Conservation (phyloP, 2,113 vertebrate genomes). For the Neopipo cinnamomea region DNA sequence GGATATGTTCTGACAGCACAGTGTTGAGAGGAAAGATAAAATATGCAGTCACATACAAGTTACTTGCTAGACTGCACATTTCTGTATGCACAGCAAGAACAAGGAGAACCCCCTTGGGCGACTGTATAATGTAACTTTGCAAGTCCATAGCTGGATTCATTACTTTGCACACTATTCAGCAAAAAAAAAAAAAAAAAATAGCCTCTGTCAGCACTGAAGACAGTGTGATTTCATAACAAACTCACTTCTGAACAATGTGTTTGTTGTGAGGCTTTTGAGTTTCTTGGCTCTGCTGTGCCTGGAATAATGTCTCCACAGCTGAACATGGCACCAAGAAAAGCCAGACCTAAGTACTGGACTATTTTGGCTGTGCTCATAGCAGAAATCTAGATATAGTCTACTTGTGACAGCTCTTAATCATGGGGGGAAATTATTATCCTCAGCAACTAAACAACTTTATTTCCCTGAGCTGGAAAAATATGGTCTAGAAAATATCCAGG, state of each 20-base stretch:
- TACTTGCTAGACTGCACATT: conserved; percentile 37
- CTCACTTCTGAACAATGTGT: not conserved
- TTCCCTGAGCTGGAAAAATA: not conserved
- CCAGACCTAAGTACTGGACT: not conserved
- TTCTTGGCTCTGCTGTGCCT: not conserved
- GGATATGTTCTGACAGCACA: not conserved
- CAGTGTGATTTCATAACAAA: conserved; percentile 10
- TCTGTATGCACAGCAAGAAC: conserved; percentile 29
- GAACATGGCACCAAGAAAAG: not conserved
- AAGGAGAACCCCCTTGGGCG: conserved; percentile 51
- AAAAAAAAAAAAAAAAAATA: not conserved
- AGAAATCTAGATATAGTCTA: not conserved
- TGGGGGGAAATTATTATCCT: not conserved
- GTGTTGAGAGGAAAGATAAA: conserved; percentile 32
- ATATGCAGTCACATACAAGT: conserved; percentile 42
- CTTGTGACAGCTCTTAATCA: not conserved
- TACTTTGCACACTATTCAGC: conserved; percentile 26
- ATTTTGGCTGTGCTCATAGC: not conserved
- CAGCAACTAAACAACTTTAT: not conserved
- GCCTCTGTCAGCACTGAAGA: conserved; percentile 33
- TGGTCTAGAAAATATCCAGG: not conserved
- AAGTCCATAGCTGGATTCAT: conserved; percentile 35
- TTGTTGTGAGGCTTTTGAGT: not conserved
- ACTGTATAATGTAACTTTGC: conserved; percentile 41
- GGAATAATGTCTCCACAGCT: not conserved